Conservation (phyloP, 2,888 invertebrate species). For the Ecliptopera silaceata region DNA sequence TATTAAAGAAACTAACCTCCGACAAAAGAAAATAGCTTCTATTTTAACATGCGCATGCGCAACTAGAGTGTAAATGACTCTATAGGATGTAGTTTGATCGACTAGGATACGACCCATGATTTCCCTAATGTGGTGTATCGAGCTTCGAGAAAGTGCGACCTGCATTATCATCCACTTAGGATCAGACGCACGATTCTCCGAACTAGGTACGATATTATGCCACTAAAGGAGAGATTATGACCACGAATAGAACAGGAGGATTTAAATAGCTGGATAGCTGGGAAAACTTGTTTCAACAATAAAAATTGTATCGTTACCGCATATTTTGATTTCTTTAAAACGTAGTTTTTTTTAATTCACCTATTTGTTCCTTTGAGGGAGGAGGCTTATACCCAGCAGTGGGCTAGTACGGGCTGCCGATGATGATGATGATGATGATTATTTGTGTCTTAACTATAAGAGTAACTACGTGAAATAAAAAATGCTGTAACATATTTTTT, state of each 20-base stretch:
- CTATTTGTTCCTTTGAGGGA: too few relatives aligned
- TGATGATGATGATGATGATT: too few relatives aligned
- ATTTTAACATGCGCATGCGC: not conserved
- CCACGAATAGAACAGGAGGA: constrained; percentile 7
- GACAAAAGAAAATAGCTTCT: not conserved
- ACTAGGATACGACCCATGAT: constrained; percentile 7
- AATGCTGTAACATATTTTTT: not conserved
- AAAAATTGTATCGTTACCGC: not conserved
- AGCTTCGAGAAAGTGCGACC: constrained; percentile 17
- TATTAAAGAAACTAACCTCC: too few relatives aligned
- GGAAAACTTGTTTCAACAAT: not conserved
- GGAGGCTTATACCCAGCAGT: too few relatives aligned
- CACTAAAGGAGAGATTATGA: constrained; percentile 12
- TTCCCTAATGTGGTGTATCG: constrained; percentile 22
- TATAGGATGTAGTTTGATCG: constrained; percentile 14
- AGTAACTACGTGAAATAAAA: too few relatives aligned
- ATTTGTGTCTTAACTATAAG: too few relatives aligned
- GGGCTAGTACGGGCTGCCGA: too few relatives aligned
- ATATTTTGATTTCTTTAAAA: not conserved
- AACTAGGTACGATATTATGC: constrained; percentile 12
- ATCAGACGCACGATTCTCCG: constrained; percentile 21
- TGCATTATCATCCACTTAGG: constrained; percentile 18
- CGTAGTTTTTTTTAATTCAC: not conserved
- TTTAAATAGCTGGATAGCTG: not conserved
- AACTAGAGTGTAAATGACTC: constrained; percentile 10